Evolutionary conservation across 2,888 invertebrate genomes (phyloP).

Genomic region (Tineola bisselliella): DNA sequence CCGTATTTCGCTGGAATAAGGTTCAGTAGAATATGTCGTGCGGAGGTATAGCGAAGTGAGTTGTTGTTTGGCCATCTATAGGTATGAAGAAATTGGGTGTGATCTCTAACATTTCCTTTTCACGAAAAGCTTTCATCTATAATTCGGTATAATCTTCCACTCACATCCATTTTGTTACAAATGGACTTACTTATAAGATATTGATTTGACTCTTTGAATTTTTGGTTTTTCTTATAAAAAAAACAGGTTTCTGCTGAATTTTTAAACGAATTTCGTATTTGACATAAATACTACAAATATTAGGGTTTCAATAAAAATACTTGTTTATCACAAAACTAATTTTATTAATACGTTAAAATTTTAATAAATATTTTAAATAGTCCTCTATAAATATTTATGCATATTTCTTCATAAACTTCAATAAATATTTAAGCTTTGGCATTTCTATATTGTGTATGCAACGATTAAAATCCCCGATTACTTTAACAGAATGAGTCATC

Average conservation of each 20-base stretch:
- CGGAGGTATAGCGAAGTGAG: not conserved
- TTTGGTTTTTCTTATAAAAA: not conserved
- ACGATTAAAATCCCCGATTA: constrained; percentile 59
- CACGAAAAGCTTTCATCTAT: not conserved
- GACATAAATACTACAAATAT: too few species aligned
- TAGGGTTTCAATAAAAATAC: too few species aligned
- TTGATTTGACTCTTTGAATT: not conserved
- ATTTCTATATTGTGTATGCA: constrained; percentile 63
- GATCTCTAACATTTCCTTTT: not conserved
- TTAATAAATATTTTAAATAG: too few species aligned
- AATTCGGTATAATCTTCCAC: not conserved
- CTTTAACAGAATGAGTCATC: constrained; percentile 63
- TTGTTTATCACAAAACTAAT: too few species aligned
- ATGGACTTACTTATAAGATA: not conserved
- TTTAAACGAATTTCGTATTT: not conserved
- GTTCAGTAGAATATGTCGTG: not conserved
- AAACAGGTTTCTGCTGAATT: too few species aligned
- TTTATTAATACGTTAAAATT: too few species aligned
- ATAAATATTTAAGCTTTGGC: constrained; percentile 57
- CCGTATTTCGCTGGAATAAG: not conserved
- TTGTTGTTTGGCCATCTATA: not conserved
- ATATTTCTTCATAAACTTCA: constrained; percentile 63
- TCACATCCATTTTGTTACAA: not conserved
- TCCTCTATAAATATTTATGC: too few species aligned
- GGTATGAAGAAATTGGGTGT: not conserved